Percentiles rank a stretch among this genome's conserved stretches.
These are phyloP conservation scores for Aegypius monachus DNA, from an alignment of 2,113 vertebrate genomes.

Conservation along the genomic window DNA sequence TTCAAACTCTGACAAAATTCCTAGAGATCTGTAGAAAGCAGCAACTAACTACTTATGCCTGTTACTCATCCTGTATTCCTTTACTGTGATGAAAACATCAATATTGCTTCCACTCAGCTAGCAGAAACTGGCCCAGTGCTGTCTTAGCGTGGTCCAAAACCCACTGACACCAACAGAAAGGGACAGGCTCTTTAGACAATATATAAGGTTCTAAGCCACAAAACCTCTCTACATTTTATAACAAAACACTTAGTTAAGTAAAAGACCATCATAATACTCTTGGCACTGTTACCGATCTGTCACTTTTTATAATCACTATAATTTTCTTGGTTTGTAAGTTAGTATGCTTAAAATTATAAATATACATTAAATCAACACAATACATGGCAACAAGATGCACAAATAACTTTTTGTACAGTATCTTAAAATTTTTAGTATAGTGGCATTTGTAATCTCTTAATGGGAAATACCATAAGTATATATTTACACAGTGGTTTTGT, in stretches of 20 bases:
- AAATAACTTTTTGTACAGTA: neutral
- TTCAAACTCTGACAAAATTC: neutral
- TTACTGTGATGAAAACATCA: neutral
- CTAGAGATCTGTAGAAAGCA: neutral
- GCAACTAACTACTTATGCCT: neutral
- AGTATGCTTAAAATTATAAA: neutral
- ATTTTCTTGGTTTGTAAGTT: neutral
- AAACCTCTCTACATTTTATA: neutral
- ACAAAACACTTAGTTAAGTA: neutral
- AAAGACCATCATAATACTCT: neutral
- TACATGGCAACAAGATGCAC: neutral
- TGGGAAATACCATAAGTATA: neutral
- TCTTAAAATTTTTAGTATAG: neutral
- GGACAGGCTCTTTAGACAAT: neutral
- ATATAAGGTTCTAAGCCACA: neutral
- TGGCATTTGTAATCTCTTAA: neutral
- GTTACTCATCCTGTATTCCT: neutral
- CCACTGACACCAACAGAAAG: rapidly evolving
- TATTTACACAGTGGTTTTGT: neutral
- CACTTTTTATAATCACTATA: neutral
- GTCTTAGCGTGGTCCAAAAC: neutral
- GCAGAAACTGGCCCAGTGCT: neutral
- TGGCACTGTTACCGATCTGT: neutral
- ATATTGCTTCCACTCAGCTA: neutral
- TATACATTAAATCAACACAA: neutral